phyloP scores from a whole-genome alignment of 2,113 vertebrate genomes.

The Turnix velox region DNA sequence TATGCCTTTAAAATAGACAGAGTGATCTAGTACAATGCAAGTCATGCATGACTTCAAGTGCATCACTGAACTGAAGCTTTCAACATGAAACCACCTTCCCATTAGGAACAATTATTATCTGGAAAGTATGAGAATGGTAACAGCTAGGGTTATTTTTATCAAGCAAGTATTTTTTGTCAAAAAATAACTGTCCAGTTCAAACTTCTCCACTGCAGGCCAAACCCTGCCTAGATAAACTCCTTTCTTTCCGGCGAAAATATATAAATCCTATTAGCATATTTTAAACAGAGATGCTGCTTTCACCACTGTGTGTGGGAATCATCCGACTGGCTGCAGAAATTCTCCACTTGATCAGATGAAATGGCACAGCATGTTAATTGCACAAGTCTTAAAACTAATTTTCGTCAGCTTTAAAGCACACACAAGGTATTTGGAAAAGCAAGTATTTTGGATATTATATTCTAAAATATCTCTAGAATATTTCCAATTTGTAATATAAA shows the following conservation, averaged over 20 bases:
- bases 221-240: not conserved
- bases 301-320: not conserved
- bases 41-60: not conserved
- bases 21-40: not conserved
- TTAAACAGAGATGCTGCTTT: not conserved
- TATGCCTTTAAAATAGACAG: not conserved
- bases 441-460: not conserved
- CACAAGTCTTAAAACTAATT: not conserved
- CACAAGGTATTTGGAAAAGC: not conserved
- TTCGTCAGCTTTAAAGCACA: not conserved
- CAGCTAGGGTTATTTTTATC: not conserved
- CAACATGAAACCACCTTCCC: not conserved
- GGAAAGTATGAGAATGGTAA: not conserved
- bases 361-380: not conserved
- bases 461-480: not conserved
- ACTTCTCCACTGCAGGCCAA: not conserved
- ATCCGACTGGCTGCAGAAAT: not conserved
- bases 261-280: not conserved
- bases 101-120: not conserved
- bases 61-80: not conserved
- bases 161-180: not conserved
- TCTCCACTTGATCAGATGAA: not conserved
- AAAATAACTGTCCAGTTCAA: accelerated
- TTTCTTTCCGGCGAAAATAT: too few species aligned
- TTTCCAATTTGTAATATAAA: not conserved